A percentile compares a stretch with the other conserved stretches of the same genome.
phyloP scores from a whole-genome alignment of 2,797 vertebrate species.

The Momotus momota region DNA sequence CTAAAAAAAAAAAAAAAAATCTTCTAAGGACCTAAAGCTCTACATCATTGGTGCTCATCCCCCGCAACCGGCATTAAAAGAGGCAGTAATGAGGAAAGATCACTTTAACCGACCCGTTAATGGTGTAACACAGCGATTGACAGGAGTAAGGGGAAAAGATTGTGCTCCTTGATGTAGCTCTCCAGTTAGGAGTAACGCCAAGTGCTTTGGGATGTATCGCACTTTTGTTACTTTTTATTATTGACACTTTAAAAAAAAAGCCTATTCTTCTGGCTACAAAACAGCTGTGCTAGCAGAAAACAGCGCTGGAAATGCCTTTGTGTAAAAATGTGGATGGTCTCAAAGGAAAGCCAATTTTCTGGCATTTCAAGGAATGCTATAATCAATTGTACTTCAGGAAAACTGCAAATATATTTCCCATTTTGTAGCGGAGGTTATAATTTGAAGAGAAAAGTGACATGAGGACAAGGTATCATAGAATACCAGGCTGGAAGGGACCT shows the following conservation, averaged over 20 bases:
- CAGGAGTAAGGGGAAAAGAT: not conserved
- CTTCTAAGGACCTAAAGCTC: not conserved
- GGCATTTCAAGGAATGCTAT: not conserved
- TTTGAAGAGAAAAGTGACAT: not conserved
- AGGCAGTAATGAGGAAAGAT: not conserved
- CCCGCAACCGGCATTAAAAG: not conserved
- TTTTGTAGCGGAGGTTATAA: not conserved
- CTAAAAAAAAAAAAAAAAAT: not conserved
- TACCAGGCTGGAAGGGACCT: no score
- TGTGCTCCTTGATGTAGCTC: not conserved
- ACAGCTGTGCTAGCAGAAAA: constrained; percentile 37
- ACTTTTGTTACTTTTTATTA: constrained; percentile 21
- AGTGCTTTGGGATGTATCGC: not conserved
- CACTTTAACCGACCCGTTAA: not conserved
- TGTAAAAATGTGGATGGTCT: not conserved
- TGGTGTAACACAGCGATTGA: not conserved
- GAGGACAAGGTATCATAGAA: no score
- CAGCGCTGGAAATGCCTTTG: constrained; percentile 10
- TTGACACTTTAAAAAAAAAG: not conserved
- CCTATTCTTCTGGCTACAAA: constrained; percentile 18
- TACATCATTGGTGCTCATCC: fast-evolving
- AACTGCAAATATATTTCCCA: not conserved
- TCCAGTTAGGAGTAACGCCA: not conserved
- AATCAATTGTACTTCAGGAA: not conserved
- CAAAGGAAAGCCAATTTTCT: constrained; percentile 11